These are phyloP conservation scores for Hippocampus zosterae DNA, from an alignment of 2,113 vertebrate species.

Conservation along the genomic window DNA sequence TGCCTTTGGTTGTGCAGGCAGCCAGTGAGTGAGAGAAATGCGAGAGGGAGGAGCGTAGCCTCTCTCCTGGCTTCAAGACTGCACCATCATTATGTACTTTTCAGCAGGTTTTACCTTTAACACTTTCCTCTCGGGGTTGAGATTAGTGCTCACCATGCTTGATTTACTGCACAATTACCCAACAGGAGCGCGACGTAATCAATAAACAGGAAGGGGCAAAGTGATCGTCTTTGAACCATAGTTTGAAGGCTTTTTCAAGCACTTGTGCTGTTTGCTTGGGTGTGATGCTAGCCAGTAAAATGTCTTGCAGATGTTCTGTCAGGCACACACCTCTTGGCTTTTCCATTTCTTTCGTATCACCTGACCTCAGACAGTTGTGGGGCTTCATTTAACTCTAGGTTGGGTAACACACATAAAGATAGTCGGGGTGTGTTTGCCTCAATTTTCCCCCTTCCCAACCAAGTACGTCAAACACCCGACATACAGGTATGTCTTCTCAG, in stretches of 20 bases:
- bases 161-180: conserved; percentile 70
- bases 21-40: conserved; percentile 56
- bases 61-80: conserved; percentile 56
- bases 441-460: no score
- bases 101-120: conserved; percentile 70
- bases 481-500: no score
- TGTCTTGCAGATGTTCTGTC: conserved; percentile 22
- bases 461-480: no score
- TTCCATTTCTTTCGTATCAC: conserved; percentile 15
- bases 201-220: conserved; percentile 65
- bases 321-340: conserved; percentile 20
- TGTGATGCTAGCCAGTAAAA: conserved; percentile 41
- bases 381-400: conserved; percentile 15
- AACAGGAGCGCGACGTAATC: conserved; percentile 65
- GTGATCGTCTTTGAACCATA: conserved; percentile 64
- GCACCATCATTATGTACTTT: conserved; percentile 65
- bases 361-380: no score
- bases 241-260: conserved; percentile 60
- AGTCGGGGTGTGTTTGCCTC: no score
- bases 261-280: conserved; percentile 39
- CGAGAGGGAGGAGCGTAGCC: conserved; percentile 56
- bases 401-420: no score
- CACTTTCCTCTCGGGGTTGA: conserved; percentile 64
- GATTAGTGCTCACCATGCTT: conserved; percentile 68
- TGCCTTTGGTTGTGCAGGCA: conserved; percentile 53